These are phyloP conservation scores for Mirounga angustirostris DNA, from an alignment of 2,113 vertebrate species.

Conservation along the genomic window DNA sequence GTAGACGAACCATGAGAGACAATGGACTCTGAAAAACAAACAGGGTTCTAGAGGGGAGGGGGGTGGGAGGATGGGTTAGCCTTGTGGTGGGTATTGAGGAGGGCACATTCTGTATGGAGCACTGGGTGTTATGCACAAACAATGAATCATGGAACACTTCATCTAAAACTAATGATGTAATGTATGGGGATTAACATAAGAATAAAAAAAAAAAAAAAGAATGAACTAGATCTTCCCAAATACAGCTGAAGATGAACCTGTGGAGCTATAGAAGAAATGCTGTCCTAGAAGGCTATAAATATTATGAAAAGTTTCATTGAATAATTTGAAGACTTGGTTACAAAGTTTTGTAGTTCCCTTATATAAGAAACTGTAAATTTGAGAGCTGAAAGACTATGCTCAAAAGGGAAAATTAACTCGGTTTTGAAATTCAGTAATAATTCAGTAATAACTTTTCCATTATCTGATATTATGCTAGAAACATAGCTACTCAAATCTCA, in stretches of 20 bases:
- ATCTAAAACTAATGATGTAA: too few species aligned
- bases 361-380: not conserved
- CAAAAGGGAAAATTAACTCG: constrained; percentile 2
- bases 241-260: not conserved
- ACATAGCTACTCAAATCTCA: not conserved
- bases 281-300: not conserved
- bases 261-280: not conserved
- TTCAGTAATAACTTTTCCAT: not conserved
- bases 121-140: too few species aligned
- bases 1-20: too few species aligned
- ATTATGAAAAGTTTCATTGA: not conserved
- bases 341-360: not conserved
- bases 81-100: too few species aligned
- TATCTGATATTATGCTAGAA: not conserved
- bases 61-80: too few species aligned
- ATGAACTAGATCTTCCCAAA: not conserved
- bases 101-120: too few species aligned
- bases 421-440: not conserved
- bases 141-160: too few species aligned
- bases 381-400: not conserved
- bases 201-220: not conserved
- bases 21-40: too few species aligned
- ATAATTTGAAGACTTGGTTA: not conserved
- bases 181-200: too few species aligned
- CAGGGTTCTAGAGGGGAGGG: too few species aligned